Conservation (phyloP, 37 sponge, comb jelly and placozoan genomes). For the Dysidea cf. avara region DNA sequence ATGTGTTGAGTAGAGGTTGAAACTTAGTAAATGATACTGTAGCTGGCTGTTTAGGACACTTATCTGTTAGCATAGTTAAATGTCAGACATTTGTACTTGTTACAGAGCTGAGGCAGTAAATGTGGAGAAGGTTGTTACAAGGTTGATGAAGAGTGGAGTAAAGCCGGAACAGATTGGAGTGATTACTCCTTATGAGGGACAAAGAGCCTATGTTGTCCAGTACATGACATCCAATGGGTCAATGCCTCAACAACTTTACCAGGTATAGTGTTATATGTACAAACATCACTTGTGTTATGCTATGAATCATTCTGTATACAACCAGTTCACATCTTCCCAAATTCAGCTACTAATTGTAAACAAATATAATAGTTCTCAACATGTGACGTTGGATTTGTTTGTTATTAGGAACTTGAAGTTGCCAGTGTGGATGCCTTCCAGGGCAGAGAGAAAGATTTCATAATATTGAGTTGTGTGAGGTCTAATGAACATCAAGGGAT, state of each 20-base stretch:
- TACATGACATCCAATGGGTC: constrained; percentile 87
- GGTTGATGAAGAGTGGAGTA: constrained; percentile 86
- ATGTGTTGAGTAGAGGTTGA: neutral
- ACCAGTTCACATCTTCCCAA: neutral
- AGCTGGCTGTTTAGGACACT: neutral
- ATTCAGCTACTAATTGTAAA: neutral
- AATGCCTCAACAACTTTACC: constrained; percentile 84
- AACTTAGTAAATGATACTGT: neutral
- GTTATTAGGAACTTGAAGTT: constrained; percentile 83
- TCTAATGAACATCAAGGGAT: constrained; percentile 97
- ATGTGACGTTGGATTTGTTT: neutral
- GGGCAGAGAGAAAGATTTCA: constrained; percentile 96
- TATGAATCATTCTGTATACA: neutral
- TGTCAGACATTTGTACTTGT: neutral
- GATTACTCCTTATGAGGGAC: constrained; percentile 98
- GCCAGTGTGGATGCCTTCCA: constrained; percentile 99
- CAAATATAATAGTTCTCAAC: neutral
- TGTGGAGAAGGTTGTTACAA: constrained; percentile 93
- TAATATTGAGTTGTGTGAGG: constrained; percentile 91
- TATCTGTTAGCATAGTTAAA: too few relatives aligned
- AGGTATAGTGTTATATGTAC: constrained; percentile 31
- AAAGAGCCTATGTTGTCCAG: constrained; percentile 94
- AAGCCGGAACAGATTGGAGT: constrained; percentile 92
- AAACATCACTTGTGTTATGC: neutral
- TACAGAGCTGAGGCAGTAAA: constrained; percentile 80